These are phyloP conservation scores for Styela clava DNA, from an alignment of 23 tunicate species.

Conservation along the genomic window DNA sequence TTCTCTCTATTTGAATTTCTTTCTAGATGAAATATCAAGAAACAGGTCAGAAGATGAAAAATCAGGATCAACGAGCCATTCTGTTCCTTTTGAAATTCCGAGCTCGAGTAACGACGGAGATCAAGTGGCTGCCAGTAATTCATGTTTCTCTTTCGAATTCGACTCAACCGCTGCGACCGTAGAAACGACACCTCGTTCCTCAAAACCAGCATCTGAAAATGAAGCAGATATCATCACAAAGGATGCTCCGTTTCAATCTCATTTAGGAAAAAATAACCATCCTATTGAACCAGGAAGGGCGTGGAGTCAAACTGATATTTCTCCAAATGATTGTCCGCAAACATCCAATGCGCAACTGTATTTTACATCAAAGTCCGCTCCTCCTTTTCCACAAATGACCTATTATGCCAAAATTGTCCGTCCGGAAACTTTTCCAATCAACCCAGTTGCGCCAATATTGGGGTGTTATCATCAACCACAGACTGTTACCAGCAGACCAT, in stretches of 20 bases:
- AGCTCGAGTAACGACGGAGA: not conserved
- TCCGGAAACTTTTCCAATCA: not conserved
- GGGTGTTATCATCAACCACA: not conserved
- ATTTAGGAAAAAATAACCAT: not conserved
- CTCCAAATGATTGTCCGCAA: not conserved
- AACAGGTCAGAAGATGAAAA: constrained; percentile 6
- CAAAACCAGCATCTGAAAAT: constrained; percentile 1
- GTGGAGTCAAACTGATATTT: not conserved
- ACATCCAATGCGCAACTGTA: not conserved
- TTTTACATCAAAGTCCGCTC: not conserved
- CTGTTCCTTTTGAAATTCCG: not conserved
- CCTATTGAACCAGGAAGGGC: not conserved
- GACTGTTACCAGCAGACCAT: not conserved
- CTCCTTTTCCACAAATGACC: not conserved
- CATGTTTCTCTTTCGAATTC: constrained; percentile 24
- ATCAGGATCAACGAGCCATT: constrained; percentile 20
- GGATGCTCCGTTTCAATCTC: not conserved
- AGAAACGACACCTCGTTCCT: not conserved
- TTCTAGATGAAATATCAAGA: not conserved
- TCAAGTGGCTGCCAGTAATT: constrained; percentile 6
- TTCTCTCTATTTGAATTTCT: no score
- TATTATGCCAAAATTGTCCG: not conserved
- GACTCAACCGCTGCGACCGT: constrained; percentile 13
- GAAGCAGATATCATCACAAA: not conserved
- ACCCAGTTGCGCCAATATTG: not conserved